phyloP scores from a whole-genome alignment of 2,888 invertebrate genomes.

The Eucera pruinosa region DNA sequence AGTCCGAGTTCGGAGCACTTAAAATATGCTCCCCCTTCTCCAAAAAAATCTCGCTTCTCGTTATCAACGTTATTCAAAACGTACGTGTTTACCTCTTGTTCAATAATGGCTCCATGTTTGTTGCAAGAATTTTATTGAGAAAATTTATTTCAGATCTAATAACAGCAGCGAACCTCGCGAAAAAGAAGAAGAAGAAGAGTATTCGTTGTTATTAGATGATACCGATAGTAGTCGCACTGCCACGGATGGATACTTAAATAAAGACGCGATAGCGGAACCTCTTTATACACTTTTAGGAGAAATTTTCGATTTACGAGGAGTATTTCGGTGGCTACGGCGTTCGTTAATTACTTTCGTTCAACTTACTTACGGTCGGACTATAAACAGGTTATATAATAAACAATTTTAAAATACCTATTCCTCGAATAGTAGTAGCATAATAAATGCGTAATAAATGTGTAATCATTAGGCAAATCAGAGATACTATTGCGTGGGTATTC shows the following conservation, averaged over 20 bases:
- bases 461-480: slow-evolving; percentile 91
- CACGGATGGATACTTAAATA: slow-evolving; percentile 84
- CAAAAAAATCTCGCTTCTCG: slow-evolving; percentile 94
- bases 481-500: slow-evolving; percentile 93
- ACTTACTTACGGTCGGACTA: slow-evolving; percentile 95
- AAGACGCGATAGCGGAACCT: slow-evolving; percentile 96
- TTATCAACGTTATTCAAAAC: slow-evolving; percentile 94
- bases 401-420: no score
- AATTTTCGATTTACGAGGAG: slow-evolving; percentile 95
- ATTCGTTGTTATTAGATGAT: slow-evolving; percentile 91
- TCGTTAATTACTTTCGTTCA: slow-evolving; percentile 96
- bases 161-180: slow-evolving; percentile 88
- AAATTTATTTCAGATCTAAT: slow-evolving; percentile 82
- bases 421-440: no score
- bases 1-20: slow-evolving; percentile 96
- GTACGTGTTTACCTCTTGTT: slow-evolving; percentile 77
- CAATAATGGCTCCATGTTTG: no score
- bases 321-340: slow-evolving; percentile 94
- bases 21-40: slow-evolving; percentile 90
- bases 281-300: slow-evolving; percentile 94
- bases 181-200: slow-evolving; percentile 92
- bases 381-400: no score
- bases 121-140: slow-evolving; percentile 13
- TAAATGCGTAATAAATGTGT: slow-evolving; percentile 3
- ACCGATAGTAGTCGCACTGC: slow-evolving; percentile 83